These are phyloP conservation scores for Dipodomys stephensi DNA, from an alignment of 2,113 vertebrate species.

Conservation along the genomic window DNA sequence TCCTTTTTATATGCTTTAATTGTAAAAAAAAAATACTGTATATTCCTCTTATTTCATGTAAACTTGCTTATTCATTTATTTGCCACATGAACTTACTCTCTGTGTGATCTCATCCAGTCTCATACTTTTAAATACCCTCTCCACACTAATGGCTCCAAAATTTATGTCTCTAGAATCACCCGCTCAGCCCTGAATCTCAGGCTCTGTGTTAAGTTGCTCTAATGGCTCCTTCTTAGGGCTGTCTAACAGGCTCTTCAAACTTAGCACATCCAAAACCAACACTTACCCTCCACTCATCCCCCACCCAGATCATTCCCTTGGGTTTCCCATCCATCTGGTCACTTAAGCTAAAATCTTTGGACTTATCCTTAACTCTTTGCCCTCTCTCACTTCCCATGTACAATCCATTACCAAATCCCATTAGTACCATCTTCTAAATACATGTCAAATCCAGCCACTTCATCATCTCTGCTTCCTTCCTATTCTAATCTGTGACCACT, in stretches of 20 bases:
- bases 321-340: neutral
- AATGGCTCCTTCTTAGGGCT: neutral
- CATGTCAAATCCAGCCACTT: neutral
- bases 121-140: constrained; percentile 54
- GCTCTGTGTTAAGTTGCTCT: neutral
- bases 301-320: neutral
- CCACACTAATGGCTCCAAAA: constrained; percentile 19
- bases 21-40: too few species aligned
- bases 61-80: constrained; percentile 60
- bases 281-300: neutral
- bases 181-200: neutral
- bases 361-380: constrained; percentile 2
- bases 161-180: constrained; percentile 25
- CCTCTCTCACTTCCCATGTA: neutral
- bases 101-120: constrained; percentile 32
- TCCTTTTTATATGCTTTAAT: constrained; percentile 13
- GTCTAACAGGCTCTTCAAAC: neutral
- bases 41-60: constrained; percentile 9
- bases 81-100: constrained; percentile 21
- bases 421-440: neutral
- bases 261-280: neutral
- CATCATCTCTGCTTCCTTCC: neutral
- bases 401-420: neutral
- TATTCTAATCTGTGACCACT: neutral
- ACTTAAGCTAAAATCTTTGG: neutral